These are phyloP conservation scores for Belgica antarctica DNA, from an alignment of 2,888 invertebrate species.

Conservation along the genomic window DNA sequence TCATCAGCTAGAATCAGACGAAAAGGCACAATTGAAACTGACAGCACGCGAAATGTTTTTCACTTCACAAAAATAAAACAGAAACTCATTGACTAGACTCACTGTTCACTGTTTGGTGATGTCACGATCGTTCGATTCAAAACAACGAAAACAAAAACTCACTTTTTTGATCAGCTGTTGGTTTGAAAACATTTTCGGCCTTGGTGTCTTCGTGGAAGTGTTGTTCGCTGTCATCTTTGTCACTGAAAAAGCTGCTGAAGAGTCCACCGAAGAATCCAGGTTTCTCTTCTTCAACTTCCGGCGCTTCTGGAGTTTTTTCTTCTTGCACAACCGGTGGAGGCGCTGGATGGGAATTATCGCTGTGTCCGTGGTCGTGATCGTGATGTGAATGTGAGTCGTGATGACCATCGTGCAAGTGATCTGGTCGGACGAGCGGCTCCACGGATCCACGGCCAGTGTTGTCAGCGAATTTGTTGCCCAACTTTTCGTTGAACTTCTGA, in stretches of 20 bases:
- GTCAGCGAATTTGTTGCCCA: conserved; percentile 1
- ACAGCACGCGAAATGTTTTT: not conserved
- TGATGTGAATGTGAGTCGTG: conserved; percentile 15
- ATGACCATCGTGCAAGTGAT: not conserved
- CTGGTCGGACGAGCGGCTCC: not conserved
- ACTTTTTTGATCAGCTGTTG: not conserved
- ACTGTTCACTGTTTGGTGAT: no score
- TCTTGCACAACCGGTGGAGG: not conserved
- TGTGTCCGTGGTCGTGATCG: conserved; percentile 22
- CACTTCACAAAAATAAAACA: no score
- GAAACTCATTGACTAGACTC: no score
- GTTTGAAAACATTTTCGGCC: not conserved
- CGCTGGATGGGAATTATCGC: not conserved
- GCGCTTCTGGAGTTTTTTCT: not conserved
- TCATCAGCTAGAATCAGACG: conserved; percentile 3
- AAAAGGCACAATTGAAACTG: not conserved
- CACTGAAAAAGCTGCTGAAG: conserved; percentile 18
- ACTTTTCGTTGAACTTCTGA: conserved; percentile 13
- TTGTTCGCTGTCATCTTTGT: conserved; percentile 1
- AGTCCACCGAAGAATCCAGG: conserved; percentile 41
- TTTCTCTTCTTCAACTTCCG: not conserved
- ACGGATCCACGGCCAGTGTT: not conserved
- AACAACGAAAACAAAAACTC: no score
- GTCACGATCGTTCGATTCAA: no score
- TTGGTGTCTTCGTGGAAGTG: not conserved